Evolutionary conservation across 2,888 invertebrate genomes (phyloP).

Genomic region (Hymenopus coronatus): DNA sequence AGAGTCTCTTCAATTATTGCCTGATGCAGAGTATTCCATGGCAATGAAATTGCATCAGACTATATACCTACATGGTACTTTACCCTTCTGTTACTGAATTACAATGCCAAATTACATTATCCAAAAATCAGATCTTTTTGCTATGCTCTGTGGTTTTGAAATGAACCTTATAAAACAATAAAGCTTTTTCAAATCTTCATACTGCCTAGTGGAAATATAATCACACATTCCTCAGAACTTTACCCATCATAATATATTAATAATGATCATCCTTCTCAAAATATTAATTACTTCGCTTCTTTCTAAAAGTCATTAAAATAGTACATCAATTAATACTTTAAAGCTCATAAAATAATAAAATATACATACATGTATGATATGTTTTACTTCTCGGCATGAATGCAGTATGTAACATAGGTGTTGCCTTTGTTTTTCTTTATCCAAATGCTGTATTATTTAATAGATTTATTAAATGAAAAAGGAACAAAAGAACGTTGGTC

Average conservation of each 20-base stretch:
- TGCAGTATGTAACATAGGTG: not conserved
- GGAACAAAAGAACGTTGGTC: not conserved
- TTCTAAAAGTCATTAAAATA: too few species aligned
- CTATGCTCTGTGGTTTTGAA: not conserved
- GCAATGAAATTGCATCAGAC: not conserved
- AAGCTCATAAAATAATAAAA: not conserved
- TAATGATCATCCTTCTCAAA: too few species aligned
- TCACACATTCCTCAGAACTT: too few species aligned
- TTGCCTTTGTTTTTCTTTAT: not conserved
- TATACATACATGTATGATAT: not conserved
- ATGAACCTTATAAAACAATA: too few species aligned
- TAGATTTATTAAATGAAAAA: not conserved
- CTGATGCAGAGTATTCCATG: not conserved
- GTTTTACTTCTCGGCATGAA: not conserved
- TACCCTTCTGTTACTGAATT: not conserved
- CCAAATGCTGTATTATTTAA: not conserved
- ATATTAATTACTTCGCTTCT: too few species aligned
- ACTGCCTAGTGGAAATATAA: too few species aligned
- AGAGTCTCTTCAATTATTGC: not conserved
- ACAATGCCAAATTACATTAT: not conserved
- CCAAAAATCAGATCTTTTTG: not conserved
- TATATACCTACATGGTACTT: not conserved
- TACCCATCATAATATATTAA: too few species aligned
- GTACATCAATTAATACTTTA: not conserved
- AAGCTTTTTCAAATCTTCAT: too few species aligned